phyloP scores from a whole-genome alignment of 2,113 vertebrate species.

The Neopipo cinnamomea region DNA sequence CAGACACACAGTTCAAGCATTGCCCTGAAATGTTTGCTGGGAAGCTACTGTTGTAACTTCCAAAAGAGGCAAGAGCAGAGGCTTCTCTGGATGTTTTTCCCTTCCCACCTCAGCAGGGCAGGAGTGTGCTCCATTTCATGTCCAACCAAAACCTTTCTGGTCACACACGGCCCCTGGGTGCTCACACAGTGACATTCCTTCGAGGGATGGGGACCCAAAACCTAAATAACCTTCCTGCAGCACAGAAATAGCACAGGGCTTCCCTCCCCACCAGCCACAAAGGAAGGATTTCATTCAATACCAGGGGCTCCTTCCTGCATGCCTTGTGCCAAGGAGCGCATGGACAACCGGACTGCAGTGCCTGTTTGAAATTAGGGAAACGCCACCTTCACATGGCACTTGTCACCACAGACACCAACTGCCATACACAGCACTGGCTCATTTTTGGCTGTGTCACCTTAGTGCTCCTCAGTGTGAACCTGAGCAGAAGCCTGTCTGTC shows the following conservation, averaged over 20 bases:
- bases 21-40: neutral
- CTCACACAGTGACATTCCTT: neutral
- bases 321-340: neutral
- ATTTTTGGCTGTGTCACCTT: neutral
- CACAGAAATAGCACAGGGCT: neutral
- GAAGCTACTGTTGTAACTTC: neutral
- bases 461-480: neutral
- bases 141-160: neutral
- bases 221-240: neutral
- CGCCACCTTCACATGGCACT: rapidly evolving
- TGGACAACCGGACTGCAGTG: neutral
- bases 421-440: rapidly evolving
- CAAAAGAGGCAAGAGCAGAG: neutral
- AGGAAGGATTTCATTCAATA: neutral
- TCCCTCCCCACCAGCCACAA: neutral
- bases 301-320: neutral
- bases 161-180: neutral
- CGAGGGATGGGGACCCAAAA: neutral
- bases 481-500: neutral
- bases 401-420: neutral
- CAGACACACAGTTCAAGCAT: rapidly evolving
- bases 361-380: neutral
- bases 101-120: neutral
- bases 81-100: neutral
- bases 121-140: neutral